Percentiles rank a stretch among this genome's conserved stretches.
Evolutionary conservation across 2,797 vertebrate species (phyloP).

Genomic region (Nasua narica): DNA sequence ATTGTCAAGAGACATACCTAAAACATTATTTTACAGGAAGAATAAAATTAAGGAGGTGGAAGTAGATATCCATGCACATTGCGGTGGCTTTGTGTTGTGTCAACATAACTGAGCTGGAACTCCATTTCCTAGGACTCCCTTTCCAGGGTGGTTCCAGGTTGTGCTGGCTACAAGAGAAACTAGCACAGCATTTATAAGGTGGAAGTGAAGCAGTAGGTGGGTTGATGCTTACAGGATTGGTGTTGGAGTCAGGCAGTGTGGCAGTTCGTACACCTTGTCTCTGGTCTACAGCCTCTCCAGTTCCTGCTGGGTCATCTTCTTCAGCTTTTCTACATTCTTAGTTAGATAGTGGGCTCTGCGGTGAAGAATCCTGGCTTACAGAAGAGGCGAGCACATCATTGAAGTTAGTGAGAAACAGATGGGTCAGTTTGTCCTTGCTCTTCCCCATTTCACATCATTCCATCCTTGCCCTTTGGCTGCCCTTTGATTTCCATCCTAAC

Average conservation of each 20-base stretch:
- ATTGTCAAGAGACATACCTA: background rate
- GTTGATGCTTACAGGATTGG: background rate
- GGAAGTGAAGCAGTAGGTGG: background rate
- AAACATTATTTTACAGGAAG: background rate
- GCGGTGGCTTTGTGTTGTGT: background rate
- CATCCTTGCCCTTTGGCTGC: background rate
- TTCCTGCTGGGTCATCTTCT: background rate
- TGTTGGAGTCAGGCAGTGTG: background rate
- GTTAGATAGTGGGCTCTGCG: background rate
- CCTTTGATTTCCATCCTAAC: background rate
- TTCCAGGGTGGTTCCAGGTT: background rate
- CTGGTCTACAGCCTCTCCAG: background rate
- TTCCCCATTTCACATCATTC: background rate
- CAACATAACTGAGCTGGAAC: background rate
- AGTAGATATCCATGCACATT: background rate
- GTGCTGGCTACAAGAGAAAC: background rate
- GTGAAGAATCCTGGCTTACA: background rate
- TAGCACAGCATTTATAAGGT: background rate
- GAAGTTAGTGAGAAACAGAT: background rate
- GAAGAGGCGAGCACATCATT: fast-evolving
- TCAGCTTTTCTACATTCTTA: background rate
- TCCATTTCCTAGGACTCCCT: background rate
- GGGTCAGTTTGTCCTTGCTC: background rate
- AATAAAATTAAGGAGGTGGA: background rate
- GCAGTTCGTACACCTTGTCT: background rate